Evolutionary conservation across 2,888 invertebrate genomes (phyloP), one percentile per base, ranked within the genome.

Genomic region (Tetragonula carbonaria): DNA sequence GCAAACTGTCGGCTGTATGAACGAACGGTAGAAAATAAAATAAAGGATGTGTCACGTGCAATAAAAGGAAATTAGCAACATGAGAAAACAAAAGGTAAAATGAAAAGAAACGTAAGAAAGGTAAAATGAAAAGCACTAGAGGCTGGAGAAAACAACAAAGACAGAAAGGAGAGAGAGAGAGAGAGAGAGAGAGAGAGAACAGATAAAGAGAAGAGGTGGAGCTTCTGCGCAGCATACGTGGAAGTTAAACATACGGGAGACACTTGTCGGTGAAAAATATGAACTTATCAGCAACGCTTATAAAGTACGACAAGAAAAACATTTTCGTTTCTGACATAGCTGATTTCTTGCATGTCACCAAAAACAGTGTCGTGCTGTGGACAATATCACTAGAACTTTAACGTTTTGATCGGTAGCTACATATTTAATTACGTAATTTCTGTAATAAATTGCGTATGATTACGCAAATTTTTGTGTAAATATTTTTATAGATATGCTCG

Each of bases 191-290:
- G 38, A 13, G 74, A 67, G 28, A 28, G 38, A 13, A 16, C 38
- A 23, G 18, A 8, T 38, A 3, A 23, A 63, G 75, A 68, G 51
- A 23, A 16, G 57, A 59, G 38, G n/a, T 21, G 72, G 62, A 73
- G 76, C 82, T 79, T 84, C 72, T 80, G 68, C 71, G 76, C 63
- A 50, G 73, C 67, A 51, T 70, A 68, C 65, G 45, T 71, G 70
- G 74, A 14, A 45, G 65, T 66, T 21, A 65, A 68, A 73, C 33
- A 74, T 74, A 28, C 66, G 57, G 53, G 73, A 51, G 78, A 80
- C 76, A 72, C 73, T 85, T 70, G 80, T 65, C 50, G 73, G 65
- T 75, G 66, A 79, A 74, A 86, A 77, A 79, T 68, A 23, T 68
- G 62, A 50, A 53, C 73, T 86, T 79, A 81, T 84, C 80, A 65